phyloP scores from a whole-genome alignment of 2,888 invertebrate genomes.

The Agrochola lota region DNA sequence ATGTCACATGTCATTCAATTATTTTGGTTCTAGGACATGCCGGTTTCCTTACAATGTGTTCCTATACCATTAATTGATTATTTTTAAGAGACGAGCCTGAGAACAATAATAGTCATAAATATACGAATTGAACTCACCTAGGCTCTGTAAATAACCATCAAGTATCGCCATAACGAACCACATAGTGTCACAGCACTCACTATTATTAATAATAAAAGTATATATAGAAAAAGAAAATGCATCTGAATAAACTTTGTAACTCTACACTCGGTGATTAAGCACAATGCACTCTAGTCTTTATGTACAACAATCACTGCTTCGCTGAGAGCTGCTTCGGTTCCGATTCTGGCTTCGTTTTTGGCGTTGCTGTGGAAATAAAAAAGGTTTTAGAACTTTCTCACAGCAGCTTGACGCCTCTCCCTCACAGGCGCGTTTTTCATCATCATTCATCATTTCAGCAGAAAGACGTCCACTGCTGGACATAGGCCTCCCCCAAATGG shows the following conservation, averaged over 20 bases:
- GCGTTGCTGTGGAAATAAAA: conserved; percentile 73
- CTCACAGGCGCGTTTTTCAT: too few relatives aligned
- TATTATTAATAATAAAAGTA: conserved; percentile 52
- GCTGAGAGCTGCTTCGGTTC: conserved; percentile 75
- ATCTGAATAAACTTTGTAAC: conserved; percentile 55
- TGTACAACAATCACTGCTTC: conserved; percentile 77
- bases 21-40: too few relatives aligned
- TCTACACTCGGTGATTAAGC: conserved; percentile 64
- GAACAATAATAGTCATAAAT: too few relatives aligned
- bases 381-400: too few relatives aligned
- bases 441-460: too few relatives aligned
- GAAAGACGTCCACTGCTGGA: too few relatives aligned
- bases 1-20: too few relatives aligned
- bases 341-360: conserved; percentile 80
- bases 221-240: conserved; percentile 71
- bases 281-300: conserved; percentile 64
- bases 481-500: too few relatives aligned
- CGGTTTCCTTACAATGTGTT: too few relatives aligned
- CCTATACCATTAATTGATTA: too few relatives aligned
- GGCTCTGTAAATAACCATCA: conserved; percentile 76
- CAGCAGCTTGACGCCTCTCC: too few relatives aligned
- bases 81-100: too few relatives aligned
- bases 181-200: conserved; percentile 61
- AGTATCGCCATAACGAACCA: conserved; percentile 69
- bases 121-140: conserved; percentile 74